Evolutionary conservation across 2,113 vertebrate genomes (phyloP), one percentile per base, ranked within the genome.

Genomic region (Malurus melanocephalus): DNA sequence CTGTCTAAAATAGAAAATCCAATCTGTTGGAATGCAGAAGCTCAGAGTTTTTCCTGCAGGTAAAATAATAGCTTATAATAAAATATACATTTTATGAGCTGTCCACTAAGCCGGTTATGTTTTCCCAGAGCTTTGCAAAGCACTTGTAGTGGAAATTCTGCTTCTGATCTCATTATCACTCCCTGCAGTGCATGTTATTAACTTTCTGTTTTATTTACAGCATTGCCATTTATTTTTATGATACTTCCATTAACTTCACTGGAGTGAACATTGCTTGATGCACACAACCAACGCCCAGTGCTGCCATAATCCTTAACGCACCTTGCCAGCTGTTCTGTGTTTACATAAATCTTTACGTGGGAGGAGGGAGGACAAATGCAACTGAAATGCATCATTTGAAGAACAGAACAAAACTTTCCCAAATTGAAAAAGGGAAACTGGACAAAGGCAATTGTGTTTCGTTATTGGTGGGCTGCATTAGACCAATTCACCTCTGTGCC

Each of bases 181-280:
- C 75, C 94, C 88, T 1, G 73, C 53, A n/a, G 88, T 33, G 72
- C 71, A 38, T 33, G 86, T 95, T 91, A 96, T 91, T 90, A 95
- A 78, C 92, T 91, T 76, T 87, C 80, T 49, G 83, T 32, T 91
- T 94, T 95, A 95, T 95, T 88, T 93, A 88, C 72, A 94, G 86
- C 86, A 28, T 16, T 0, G 1, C 86, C 93, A 75, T 94, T 95
- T 93, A 84, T 45, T 95, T 95, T 92, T 94, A 91, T 3, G 66
- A 95, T 53, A 49, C 59, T 64, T 94, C 85, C 89, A 79, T 90
- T 94, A 92, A 91, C 89, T 88, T 61, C 66, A 87, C 26, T 56
- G 89, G 77, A 88, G 62, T 46, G 87, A 95, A 81, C 61, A n/a
- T 7, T 85, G 91, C 76, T 91, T n/a, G 66, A 86, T 76, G 75